Percentiles rank a stretch among this genome's conserved stretches.
These are phyloP conservation scores for Eublepharis macularius DNA, from an alignment of 2,113 vertebrate genomes.

Conservation along the genomic window DNA sequence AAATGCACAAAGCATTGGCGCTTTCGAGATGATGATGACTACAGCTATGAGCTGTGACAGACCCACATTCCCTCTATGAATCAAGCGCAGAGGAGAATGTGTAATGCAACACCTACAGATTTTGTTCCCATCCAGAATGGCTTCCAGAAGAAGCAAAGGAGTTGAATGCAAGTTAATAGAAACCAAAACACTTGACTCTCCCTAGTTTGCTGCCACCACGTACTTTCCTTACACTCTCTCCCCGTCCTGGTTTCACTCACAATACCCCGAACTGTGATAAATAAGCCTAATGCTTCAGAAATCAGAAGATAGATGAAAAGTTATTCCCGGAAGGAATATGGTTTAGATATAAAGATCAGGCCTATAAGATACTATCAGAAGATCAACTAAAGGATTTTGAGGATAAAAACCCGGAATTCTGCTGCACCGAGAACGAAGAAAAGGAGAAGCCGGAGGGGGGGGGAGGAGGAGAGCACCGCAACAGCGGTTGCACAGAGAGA, in stretches of 20 bases:
- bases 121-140: constrained; percentile 10
- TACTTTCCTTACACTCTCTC: neutral
- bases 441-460: too few relatives aligned
- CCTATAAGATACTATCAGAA: too few relatives aligned
- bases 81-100: constrained; percentile 8
- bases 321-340: too few relatives aligned
- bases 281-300: neutral
- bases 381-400: too few relatives aligned
- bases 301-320: neutral
- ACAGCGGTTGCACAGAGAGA: too few relatives aligned
- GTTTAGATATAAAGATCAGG: too few relatives aligned
- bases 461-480: too few relatives aligned
- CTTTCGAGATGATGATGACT: neutral
- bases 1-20: neutral
- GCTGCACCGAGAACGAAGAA: too few relatives aligned
- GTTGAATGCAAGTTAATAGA: neutral
- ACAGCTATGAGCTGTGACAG: constrained; percentile 4
- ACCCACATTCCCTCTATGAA: constrained; percentile 10
- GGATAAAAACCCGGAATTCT: too few relatives aligned
- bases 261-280: neutral
- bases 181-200: neutral
- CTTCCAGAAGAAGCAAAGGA: constrained; percentile 11
- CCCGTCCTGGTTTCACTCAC: neutral
- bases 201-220: neutral
- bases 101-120: neutral